Evolutionary conservation across 1,140 invertebrate genomes (phyloP).

Genomic region (Diachasma alloeum): DNA sequence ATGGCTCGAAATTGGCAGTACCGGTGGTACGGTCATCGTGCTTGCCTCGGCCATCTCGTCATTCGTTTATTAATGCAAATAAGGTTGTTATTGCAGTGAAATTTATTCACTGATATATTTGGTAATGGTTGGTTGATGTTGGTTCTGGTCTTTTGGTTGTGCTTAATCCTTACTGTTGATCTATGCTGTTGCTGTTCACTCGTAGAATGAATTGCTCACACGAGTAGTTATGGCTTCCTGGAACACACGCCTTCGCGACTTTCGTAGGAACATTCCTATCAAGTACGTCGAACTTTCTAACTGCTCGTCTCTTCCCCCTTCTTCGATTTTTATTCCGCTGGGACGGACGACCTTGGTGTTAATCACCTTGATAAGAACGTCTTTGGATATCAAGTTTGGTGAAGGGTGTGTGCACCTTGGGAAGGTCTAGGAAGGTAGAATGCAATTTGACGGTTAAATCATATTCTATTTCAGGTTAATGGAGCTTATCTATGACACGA

Average conservation of each 20-base stretch:
- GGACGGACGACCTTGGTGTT: neutral
- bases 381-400: neutral
- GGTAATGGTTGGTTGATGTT: neutral
- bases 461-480: neutral
- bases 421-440: neutral
- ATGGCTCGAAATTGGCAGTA: neutral
- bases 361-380: neutral
- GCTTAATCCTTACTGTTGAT: neutral
- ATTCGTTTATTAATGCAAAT: neutral
- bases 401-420: neutral
- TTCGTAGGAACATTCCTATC: constrained; percentile 31
- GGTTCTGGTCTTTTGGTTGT: neutral
- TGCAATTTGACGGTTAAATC: neutral
- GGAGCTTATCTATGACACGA: neutral
- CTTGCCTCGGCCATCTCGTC: constrained; percentile 45
- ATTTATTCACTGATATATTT: neutral
- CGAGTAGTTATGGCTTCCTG: constrained; percentile 3
- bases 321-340: neutral
- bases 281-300: neutral
- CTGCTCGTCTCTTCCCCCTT: neutral
- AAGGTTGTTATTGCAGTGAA: neutral
- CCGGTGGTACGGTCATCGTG: constrained; percentile 56
- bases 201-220: neutral
- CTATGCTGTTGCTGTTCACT: no score
- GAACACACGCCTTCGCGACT: constrained; percentile 22